Evolutionary conservation across 2,113 vertebrate genomes (phyloP), one percentile per base, ranked within the genome.

Genomic region (Cyanoramphus novaezelandiae): DNA sequence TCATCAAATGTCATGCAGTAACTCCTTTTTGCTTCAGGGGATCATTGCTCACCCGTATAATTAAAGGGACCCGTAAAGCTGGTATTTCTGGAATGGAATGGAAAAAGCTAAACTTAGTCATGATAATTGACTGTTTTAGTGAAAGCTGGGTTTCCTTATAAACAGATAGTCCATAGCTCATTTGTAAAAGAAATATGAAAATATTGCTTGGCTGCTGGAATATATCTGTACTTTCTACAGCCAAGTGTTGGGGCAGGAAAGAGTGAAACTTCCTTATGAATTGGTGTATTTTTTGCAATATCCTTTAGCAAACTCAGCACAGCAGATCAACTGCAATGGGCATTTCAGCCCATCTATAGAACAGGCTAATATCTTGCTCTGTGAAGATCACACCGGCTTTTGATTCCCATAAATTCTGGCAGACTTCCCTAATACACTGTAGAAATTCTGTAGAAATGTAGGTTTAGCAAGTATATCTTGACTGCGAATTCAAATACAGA

Each of bases 1-100:
- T 44, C 82, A 87, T 74, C 69, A 88, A 87, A 94, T 92, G 86
- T 90, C 90, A 82, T 70, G 24, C 55, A 90, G 72, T 65, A 85
- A 69, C 63, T 90, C 37, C 49, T 72, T 76, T 94, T 92, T 80
- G 82, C 82, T 92, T 76, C 67, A 82, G 75, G 75, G 70, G 8
- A 82, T 55, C 29, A 28, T 77, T 91, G 60, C 8, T 95, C 78
- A 76, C 55, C 43, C 65, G 60, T 29, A 37, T 82, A 93, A 96
- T 88, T 95, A 94, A 75, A 88, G 39, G 52, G 35, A 69, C 29
- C 2, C 0, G 33, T 78, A 79, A 92, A 86, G 13, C 2, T 74
- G 10, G 20, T 86, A 33, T 78, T 84, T 92, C 84, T 88, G 39
- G 75, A 70, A 43, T n/a, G 65, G 19, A 89, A 74, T 71, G 13